Base-by-base conservation (phyloP, 2,888 invertebrate species). In the Parnassius mnemosyne region DNA sequence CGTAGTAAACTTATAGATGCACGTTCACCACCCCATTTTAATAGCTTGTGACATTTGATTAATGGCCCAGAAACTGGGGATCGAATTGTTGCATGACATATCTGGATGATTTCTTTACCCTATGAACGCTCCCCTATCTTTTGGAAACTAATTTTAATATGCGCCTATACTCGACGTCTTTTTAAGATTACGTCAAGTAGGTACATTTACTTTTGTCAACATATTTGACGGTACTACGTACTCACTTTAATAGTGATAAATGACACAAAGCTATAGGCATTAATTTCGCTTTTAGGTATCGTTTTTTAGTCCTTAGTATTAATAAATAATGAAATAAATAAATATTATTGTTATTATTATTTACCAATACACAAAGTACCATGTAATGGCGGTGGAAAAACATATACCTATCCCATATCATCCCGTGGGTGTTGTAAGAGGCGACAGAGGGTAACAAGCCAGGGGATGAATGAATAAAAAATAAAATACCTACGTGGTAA, bases 11-110 rank as follows among this genome's bases (percentile, higher is more conserved):
- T 81, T 80, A 84, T 84, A 79, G 85, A 79, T 79, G 80, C 81
- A 79, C 78, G 81, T 81, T 87, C 87, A 71, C 80, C 89, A 84
- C 90, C 89, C 89, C 79, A 85, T 85, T 83, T 84, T 84, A 85
- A 86, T 88, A 84, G 85, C 80, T 77, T 75, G 76, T 81, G 79
- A 77, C 80, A 69, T 85, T 89, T 90, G 90, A 90, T 90, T 89
- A 89, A 90, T 90, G 87, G 76, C 69, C 71, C 72, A 71, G 78
- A 77, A 80, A 79, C 73, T 71, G 69, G 83, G 85, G 80, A 58
- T 53, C 46, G 57, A 53, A 54, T 54, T 43, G 55, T 54, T 49
- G 60, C 59, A 50, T 16, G 59, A 41, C 59, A 55, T 81, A 78
- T 80, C 79, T 80, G 73, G 75, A 76, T 68, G 68, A 75, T 72